These are phyloP conservation scores for Pyrochroa serraticornis DNA, from an alignment of 2,888 invertebrate genomes.

Conservation along the genomic window DNA sequence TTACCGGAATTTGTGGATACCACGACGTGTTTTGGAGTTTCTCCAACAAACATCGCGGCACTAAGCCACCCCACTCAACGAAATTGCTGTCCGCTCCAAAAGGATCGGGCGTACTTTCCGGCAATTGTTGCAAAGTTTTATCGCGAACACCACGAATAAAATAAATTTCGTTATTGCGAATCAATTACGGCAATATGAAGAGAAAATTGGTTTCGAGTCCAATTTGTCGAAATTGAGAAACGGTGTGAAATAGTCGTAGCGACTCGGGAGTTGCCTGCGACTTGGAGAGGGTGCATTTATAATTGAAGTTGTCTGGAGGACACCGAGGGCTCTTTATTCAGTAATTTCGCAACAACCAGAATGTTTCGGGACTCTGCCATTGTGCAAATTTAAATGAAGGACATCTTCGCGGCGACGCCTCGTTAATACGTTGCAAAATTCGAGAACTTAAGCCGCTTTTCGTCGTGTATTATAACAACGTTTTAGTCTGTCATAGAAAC, in stretches of 20 bases:
- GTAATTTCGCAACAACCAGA: conserved; percentile 43
- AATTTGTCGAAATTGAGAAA: not conserved
- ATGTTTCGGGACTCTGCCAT: conserved; percentile 35
- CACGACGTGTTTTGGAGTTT: conserved; percentile 6
- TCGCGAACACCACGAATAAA: no score
- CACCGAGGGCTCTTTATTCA: conserved; percentile 42
- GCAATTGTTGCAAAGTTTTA: no score
- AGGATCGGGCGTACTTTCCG: no score
- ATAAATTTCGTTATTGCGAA: not conserved
- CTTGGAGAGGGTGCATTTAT: conserved; percentile 40
- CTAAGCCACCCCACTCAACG: not conserved
- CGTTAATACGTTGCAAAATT: conserved; percentile 18
- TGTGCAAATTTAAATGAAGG: conserved; percentile 41
- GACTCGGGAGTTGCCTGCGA: conserved; percentile 2
- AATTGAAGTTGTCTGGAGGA: conserved; percentile 43
- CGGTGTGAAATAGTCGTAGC: conserved; percentile 13
- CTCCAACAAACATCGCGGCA: conserved; percentile 9
- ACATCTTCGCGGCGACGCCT: conserved; percentile 30
- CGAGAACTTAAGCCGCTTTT: conserved; percentile 18
- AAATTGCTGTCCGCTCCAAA: no score
- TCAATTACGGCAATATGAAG: not conserved
- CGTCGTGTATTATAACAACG: not conserved
- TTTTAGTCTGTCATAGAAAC: conserved; percentile 24
- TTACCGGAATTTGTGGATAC: conserved; percentile 8
- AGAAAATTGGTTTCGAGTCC: conserved; percentile 6